Conservation (phyloP, 2,797 vertebrate species). For the Halcyon smyrnensis region DNA sequence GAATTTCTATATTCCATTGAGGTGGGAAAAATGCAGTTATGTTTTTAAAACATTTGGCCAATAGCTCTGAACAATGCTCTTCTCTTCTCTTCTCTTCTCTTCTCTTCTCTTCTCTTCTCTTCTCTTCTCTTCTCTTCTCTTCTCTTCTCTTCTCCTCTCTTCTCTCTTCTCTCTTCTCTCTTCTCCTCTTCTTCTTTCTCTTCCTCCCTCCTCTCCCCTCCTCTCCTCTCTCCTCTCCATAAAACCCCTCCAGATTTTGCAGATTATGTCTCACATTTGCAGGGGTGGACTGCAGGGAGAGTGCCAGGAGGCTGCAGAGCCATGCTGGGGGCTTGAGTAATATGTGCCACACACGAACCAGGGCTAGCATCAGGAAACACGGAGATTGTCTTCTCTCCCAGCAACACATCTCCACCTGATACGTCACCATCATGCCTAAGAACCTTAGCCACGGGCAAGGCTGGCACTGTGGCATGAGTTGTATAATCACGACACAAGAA, state of each 20-base stretch:
- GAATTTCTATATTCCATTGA: conserved; percentile 30
- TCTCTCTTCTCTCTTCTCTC: too few species aligned
- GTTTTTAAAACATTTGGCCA: not conserved
- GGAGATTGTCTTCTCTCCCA: not conserved
- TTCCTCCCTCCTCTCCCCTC: too few species aligned
- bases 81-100: not conserved
- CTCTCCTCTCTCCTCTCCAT: too few species aligned
- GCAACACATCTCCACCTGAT: not conserved
- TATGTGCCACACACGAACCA: accelerated
- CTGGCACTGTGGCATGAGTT: accelerated
- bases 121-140: too few species aligned
- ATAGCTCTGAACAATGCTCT: not conserved
- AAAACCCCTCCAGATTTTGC: not conserved
- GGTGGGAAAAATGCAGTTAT: not conserved
- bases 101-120: too few species aligned
- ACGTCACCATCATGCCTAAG: not conserved
- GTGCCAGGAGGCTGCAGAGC: not conserved
- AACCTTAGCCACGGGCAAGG: not conserved
- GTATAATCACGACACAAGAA: not conserved
- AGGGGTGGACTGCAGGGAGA: not conserved
- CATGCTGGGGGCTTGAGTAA: accelerated
- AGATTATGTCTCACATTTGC: not conserved
- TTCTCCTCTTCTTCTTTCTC: too few species aligned
- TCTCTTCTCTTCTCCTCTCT: too few species aligned
- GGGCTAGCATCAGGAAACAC: not conserved